These are phyloP conservation scores for Hycleus phaleratus DNA, from an alignment of 1,140 invertebrate species.

Conservation along the genomic window DNA sequence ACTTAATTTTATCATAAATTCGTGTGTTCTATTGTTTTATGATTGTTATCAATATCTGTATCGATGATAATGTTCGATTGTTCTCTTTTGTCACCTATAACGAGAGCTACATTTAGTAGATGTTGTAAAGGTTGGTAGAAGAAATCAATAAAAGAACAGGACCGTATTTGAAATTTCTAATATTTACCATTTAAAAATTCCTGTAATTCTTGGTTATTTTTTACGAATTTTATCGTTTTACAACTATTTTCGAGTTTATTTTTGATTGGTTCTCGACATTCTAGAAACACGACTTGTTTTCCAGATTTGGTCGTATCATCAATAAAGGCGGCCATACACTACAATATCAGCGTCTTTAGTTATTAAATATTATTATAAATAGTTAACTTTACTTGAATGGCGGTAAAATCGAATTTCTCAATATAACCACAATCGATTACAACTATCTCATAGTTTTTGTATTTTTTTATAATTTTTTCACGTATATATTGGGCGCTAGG, in stretches of 20 bases:
- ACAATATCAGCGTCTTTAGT: background rate
- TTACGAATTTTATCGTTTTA: background rate
- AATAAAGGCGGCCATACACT: slow-evolving; percentile 27
- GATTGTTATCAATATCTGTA: too few species aligned
- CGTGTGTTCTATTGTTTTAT: too few species aligned
- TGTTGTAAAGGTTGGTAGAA: too few species aligned
- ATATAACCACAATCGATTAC: slow-evolving; percentile 51
- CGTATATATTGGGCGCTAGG: slow-evolving; percentile 55
- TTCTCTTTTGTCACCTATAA: too few species aligned
- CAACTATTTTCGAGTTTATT: slow-evolving; percentile 8
- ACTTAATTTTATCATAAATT: too few species aligned
- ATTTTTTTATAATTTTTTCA: slow-evolving; percentile 46
- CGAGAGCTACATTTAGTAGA: too few species aligned
- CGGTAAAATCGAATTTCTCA: slow-evolving; percentile 49
- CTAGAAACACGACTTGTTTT: slow-evolving; percentile 22
- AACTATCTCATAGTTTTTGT: slow-evolving; percentile 34
- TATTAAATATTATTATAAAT: too few species aligned
- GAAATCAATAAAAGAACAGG: too few species aligned
- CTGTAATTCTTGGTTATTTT: background rate
- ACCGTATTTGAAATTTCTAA: background rate
- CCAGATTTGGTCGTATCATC: slow-evolving; percentile 23
- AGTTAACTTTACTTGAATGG: slow-evolving; percentile 44
- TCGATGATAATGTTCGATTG: too few species aligned
- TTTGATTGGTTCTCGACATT: background rate
- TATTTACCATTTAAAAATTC: slow-evolving; percentile 5